Evolutionary conservation across 2,797 vertebrate species (phyloP).

Genomic region (Balearica regulorum): DNA sequence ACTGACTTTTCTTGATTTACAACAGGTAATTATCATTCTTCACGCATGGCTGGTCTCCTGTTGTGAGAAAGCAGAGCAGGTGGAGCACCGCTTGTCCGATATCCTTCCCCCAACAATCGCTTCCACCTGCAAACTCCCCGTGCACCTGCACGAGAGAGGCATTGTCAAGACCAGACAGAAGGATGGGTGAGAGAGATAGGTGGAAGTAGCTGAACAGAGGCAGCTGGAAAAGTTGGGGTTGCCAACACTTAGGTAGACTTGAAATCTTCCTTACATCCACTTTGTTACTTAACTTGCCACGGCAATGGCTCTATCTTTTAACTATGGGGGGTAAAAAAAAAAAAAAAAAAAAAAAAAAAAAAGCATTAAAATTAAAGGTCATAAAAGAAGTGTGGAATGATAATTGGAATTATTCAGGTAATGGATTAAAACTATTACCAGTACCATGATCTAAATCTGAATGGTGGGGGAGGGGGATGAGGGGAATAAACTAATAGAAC

Average conservation of each 20-base stretch:
- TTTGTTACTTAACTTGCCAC: neutral
- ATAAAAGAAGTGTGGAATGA: neutral
- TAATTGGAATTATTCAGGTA: constrained; percentile 45
- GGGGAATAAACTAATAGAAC: constrained; percentile 15
- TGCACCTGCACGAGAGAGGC: neutral
- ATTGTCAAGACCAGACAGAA: neutral
- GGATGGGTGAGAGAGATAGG: neutral
- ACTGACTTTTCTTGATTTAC: constrained; percentile 39
- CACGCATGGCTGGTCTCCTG: neutral
- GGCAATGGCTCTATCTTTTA: neutral
- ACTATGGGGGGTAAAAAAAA: neutral
- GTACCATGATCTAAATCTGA: constrained; percentile 20
- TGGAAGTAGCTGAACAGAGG: neutral
- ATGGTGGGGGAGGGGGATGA: neutral
- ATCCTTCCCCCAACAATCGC: neutral
- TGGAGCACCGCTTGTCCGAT: neutral
- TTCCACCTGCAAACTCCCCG: neutral
- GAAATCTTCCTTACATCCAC: neutral
- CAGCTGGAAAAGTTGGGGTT: neutral
- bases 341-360: neutral
- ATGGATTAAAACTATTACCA: constrained; percentile 32
- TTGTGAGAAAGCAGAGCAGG: constrained; percentile 17
- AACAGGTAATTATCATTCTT: constrained; percentile 49
- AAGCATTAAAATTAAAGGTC: neutral
- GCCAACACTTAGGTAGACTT: neutral